Evolutionary conservation across 2,113 vertebrate genomes (phyloP).

Genomic region (Camelus bactrianus): DNA sequence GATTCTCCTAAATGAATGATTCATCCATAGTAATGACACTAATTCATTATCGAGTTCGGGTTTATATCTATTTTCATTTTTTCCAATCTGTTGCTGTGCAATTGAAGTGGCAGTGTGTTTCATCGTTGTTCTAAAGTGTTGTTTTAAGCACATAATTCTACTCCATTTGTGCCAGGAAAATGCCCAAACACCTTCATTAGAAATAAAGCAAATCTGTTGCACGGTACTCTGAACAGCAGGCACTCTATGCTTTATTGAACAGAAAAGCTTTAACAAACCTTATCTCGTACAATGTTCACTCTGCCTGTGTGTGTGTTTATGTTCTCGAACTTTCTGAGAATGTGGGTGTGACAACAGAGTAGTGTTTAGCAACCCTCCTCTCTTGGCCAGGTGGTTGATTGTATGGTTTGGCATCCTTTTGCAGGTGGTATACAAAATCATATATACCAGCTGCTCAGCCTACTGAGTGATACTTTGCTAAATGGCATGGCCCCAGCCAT

Average conservation of each 20-base stretch:
- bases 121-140: slow-evolving; percentile 82
- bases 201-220: slow-evolving; percentile 88
- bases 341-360: slow-evolving; percentile 83
- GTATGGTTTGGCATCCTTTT: slow-evolving; percentile 86
- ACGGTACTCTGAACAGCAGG: slow-evolving; percentile 87
- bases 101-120: slow-evolving; percentile 77
- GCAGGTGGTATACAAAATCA: slow-evolving; percentile 90
- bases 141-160: slow-evolving; percentile 88
- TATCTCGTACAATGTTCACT: slow-evolving; percentile 82
- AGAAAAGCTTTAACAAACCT: slow-evolving; percentile 88
- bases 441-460: slow-evolving; percentile 87
- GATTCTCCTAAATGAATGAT: slow-evolving; percentile 84
- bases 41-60: slow-evolving; percentile 85
- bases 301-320: slow-evolving; percentile 82
- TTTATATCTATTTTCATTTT: slow-evolving; percentile 84
- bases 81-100: slow-evolving; percentile 85
- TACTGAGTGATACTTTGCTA: slow-evolving; percentile 86
- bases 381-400: slow-evolving; percentile 89
- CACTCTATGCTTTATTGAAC: slow-evolving; percentile 89
- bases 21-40: slow-evolving; percentile 84
- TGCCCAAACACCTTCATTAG: slow-evolving; percentile 88
- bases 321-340: slow-evolving; percentile 82
- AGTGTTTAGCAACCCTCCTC: slow-evolving; percentile 80
- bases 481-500: slow-evolving; percentile 84
- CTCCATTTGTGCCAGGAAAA: slow-evolving; percentile 87